Base-by-base conservation (phyloP, 1,140 invertebrate genomes). In the Lordiphosa clarofinis region DNA sequence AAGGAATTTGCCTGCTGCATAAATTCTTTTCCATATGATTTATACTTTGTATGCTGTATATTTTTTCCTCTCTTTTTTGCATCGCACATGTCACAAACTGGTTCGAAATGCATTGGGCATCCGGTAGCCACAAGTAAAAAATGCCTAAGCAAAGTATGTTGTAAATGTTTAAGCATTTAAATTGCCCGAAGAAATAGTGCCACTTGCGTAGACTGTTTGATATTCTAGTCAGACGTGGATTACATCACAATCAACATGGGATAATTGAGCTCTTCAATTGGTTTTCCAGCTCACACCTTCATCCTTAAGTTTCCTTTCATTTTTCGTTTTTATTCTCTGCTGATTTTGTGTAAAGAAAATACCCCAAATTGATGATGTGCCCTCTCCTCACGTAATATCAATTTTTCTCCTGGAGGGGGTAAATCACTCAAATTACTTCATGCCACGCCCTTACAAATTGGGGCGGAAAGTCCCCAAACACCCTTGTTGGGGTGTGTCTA, bases 1-100 rank as follows among this genome's bases (percentile, higher is more conserved):
- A 46, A 46, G 43, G 43, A 46, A 46, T 46, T 46, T 33, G 43
- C 43, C 43, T 46, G 43, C 43, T 33, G 43, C 43, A 46, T 46
- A 46, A 46, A 46, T 46, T 46, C 43, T 46, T 46, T 46, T 10
- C 28, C 24, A 46, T 46, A 46, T 46, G 43, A 46, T 46, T 46
- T 46, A 46, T 46, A 33, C 43, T 33, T 12, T n/a, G 31, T 12
- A 33, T 46, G 31, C 13, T 24, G 43, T 46, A n/a, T 31, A 13
- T 46, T 46, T 46, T 46, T 24, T 24, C 21, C 4, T 1, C 5
- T 24, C 21, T 24, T 31, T 28, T 31, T 31, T 31, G 28, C 28
- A 31, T 31, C 28, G 28, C 28, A 28, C 43, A 46, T 46, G 43
- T 46, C 43, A 46, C 43, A 46, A 46, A 46, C 43, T 46, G 43